Evolutionary conservation across 2,113 vertebrate species (phyloP), one percentile per base, ranked within the genome.

Genomic region (Phalacrocorax aristotelis): DNA sequence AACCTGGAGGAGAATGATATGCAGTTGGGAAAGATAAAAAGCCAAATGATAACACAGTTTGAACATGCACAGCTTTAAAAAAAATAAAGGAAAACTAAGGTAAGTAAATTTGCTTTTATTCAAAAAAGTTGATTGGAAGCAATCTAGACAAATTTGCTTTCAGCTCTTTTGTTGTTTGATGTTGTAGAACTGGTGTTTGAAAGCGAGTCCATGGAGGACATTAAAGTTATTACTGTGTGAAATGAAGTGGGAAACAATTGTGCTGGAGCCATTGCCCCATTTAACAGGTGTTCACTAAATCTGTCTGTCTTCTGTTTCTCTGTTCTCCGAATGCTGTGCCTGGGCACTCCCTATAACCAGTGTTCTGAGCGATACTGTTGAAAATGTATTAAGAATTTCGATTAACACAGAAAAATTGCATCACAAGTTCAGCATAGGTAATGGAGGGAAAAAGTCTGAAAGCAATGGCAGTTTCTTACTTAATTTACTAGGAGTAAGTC

Each of bases 171-270:
- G 48, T 91, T 93, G 54, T 96, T 77, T 61, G 61, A 14, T 87
- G 65, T 61, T 89, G 81, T 95, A 85, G 78, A 95, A 76, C 54
- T 91, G 81, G 66, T 94, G 80, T 91, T 92, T 91, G 74, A 91
- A 87, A 96, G 94, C 1, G 0, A 69, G 69, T 87, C 83, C 32
- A 0, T 75, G 78, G 93, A 89, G 86, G 69, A 95, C 95, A 66
- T 95, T 92, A 91, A 93, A 93, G 91, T 96, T 97, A 96, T 95
- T 96, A 95, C 94, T 96, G 93, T 95, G 94, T 96, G 96, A 96
- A 97, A 96, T 96, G 95, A 95, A 94, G 95, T 96, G 95, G 87
- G 87, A 96, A 95, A 93, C 75, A 93, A 90, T 94, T 93, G 93
- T 90, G 58, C 83, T 96, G 89, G 94, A 96, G 91, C 94, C 71